These are phyloP conservation scores for Falco punctatus DNA, from an alignment of 2,113 vertebrate species.

Conservation along the genomic window DNA sequence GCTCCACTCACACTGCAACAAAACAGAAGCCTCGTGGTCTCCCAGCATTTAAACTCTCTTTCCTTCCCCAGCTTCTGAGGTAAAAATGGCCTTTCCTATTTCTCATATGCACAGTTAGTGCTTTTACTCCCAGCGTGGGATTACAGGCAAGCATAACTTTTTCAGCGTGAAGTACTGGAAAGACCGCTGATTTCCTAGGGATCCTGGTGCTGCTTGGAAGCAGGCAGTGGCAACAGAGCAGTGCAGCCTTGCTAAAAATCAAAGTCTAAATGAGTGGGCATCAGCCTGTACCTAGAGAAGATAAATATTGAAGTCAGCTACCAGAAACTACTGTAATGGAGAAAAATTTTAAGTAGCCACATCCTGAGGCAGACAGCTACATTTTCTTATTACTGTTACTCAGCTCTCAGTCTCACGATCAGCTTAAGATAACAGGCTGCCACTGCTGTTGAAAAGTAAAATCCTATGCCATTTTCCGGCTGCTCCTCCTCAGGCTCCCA, in stretches of 20 bases:
- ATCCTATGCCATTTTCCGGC: accelerated
- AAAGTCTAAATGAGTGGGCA: background rate
- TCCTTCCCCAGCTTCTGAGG: background rate
- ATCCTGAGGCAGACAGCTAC: background rate
- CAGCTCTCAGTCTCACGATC: background rate
- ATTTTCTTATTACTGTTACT: background rate
- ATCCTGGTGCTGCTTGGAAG: background rate
- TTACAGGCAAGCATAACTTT: background rate
- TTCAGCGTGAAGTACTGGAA: background rate
- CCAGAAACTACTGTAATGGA: conserved; percentile 48
- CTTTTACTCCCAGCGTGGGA: background rate
- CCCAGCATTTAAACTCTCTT: background rate
- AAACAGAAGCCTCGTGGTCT: background rate
- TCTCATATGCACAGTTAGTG: background rate
- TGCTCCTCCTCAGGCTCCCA: accelerated
- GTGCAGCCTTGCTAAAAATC: background rate
- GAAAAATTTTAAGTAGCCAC: background rate
- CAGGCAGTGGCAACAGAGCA: background rate
- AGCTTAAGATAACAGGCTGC: background rate
- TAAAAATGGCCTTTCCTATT: background rate
- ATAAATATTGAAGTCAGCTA: background rate
- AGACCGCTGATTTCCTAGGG: background rate
- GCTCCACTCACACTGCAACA: background rate
- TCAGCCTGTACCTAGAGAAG: background rate
- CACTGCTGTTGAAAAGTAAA: background rate